Evolutionary conservation across 1,140 invertebrate species (phyloP), one percentile per base, ranked within the genome.

Genomic region (Andrena cerasifolii): DNA sequence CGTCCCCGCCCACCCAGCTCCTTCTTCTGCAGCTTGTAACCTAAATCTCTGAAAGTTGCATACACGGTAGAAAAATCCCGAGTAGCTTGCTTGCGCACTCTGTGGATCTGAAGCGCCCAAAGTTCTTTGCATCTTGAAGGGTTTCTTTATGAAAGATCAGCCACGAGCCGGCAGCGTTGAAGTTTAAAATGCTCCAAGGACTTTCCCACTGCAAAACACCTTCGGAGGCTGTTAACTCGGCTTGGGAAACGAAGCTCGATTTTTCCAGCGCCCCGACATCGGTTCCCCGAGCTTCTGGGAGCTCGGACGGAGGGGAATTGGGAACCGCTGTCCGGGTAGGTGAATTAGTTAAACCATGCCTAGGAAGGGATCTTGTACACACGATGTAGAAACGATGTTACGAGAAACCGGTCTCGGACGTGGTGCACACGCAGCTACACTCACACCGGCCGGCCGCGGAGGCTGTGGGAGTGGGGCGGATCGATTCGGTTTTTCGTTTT

Each of bases 351-450:
- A 88, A 84, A 90, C 86, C 86, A 87, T 85, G 58, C 40, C 83
- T 87, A 79, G 86, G 76, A 62, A 56, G 65, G 74, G 79, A 80
- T 84, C 83, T 89, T 89, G 89, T 90, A 90, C 88, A 89, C 86
- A 90, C 89, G 87, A 90, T 90, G 89, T 90, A 89, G 88, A 84
- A 89, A 87, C 89, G 83, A 79, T 89, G 88, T 90, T 90, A 90
- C 87, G 86, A 87, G 89, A 88, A 90, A 90, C 89, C 90, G 88
- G 89, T 91, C 87, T 90, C 87, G 78, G 67, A 77, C 78, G 65
- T 70, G 70, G 54, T 33, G 66, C 56, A 82, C 51, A 82, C 79
- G 49, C 26, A 43, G 36, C 4, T 51, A 3, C 12, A 61, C 31
- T n/a, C 24, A 28, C 53, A 24, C 14, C n/a, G 49, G 21, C 16